Evolutionary conservation across 2,113 vertebrate genomes (phyloP).

Genomic region (Hippocampus barbouri): DNA sequence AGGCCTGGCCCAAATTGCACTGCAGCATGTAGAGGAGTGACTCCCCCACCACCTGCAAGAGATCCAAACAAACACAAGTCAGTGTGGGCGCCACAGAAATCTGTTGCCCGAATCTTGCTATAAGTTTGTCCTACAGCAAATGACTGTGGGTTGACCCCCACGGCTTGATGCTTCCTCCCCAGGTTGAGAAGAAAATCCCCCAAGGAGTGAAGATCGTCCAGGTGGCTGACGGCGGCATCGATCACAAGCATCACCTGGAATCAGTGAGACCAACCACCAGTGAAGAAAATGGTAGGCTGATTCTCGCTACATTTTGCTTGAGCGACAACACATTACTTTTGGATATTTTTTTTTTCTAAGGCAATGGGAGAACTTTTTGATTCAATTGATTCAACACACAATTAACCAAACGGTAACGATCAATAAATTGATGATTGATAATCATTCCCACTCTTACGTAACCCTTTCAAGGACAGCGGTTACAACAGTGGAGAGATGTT

Average conservation of each 20-base stretch:
- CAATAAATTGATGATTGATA: background rate
- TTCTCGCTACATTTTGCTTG: background rate
- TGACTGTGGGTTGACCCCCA: slow-evolving; percentile 85
- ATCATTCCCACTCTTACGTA: background rate
- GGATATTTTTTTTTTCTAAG: background rate
- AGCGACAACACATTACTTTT: background rate
- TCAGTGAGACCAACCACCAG: background rate
- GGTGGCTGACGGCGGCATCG: slow-evolving; percentile 84
- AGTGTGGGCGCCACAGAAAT: background rate
- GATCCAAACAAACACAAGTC: slow-evolving; percentile 23
- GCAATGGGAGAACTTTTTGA: background rate
- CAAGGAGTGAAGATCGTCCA: slow-evolving; percentile 84
- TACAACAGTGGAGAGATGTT: too few species aligned
- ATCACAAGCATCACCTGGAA: slow-evolving; percentile 92
- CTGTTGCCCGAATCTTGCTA: background rate
- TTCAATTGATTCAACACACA: background rate
- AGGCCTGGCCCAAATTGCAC: slow-evolving; percentile 81
- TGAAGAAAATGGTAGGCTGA: background rate
- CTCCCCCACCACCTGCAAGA: slow-evolving; percentile 81
- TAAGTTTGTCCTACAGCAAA: slow-evolving; percentile 77
- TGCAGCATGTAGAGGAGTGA: slow-evolving; percentile 92
- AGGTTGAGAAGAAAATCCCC: slow-evolving; percentile 85
- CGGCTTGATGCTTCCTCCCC: slow-evolving; percentile 85
- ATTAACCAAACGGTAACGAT: too few species aligned
- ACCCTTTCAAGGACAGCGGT: too few species aligned